Evolutionary conservation across 2,888 invertebrate genomes (phyloP), one percentile per base, ranked within the genome.

Genomic region (Andrena dorsata): DNA sequence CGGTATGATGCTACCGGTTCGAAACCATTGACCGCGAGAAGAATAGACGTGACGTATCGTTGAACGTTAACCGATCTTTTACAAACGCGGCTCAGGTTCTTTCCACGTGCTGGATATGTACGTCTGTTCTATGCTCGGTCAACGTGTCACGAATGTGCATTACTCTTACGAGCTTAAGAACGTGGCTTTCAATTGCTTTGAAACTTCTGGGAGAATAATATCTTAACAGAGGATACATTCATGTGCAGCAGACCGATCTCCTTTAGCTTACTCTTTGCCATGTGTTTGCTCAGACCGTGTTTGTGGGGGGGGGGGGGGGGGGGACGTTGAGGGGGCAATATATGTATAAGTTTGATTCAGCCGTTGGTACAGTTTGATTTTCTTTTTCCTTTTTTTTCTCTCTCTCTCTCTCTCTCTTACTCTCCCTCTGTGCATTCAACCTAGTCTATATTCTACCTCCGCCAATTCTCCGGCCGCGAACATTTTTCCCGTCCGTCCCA

Each of bases 361-460:
- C 35, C 61, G 66, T 51, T 66, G 28, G 13, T 65, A 35, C 6
- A 7, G 10, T 28, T 47, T 51, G 4, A 51, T n/a, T 32, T 47
- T 35, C n/a, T 49, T 7, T 26, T 71, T 20, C 20, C 30, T 30
- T 23, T 64, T 13, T 47, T 32, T 5, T 56, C 32, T 30, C 23
- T 16, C 32, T 32, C 23, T 30, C 66, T 51, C 13, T 32, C 32
- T 35, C n/a, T 49, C 2, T 26, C 63, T 20, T 5, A 30, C 10
- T 20, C 23, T 32, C 41, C 20, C 8, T 28, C 41, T n/a, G 41
- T 8, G 41, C 60, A 66, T 35, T 41, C 23, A 20, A 53, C n/a
- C 60, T 47, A 58, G 76, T 76, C 68, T 23, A 49, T n/a, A 49
- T 80, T 58, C 56, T 65, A 68, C 64, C 51, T 30, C 35, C 70